Conservation (phyloP, 1,140 invertebrate genomes). For the Camponotus vicinus region DNA sequence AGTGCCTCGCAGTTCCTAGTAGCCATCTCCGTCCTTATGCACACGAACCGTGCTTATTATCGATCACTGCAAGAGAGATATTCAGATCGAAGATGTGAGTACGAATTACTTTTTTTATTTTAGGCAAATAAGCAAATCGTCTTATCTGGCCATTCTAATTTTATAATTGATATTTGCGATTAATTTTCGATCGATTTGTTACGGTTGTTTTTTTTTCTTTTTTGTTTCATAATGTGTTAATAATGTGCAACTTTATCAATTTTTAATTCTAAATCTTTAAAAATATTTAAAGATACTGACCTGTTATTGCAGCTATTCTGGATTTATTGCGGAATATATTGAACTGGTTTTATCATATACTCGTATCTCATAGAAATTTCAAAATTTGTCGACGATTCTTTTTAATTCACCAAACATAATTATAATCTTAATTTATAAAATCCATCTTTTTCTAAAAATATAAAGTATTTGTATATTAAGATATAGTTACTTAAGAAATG, state of each 20-base stretch:
- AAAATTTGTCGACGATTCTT: not conserved
- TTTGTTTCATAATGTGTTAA: not conserved
- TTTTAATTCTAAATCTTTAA: constrained; percentile 22
- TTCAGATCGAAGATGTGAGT: constrained; percentile 38
- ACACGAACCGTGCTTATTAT: constrained; percentile 60
- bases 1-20: constrained; percentile 79
- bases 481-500: not conserved
- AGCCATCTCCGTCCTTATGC: constrained; percentile 76
- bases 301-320: constrained; percentile 12
- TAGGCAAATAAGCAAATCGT: constrained; percentile 25
- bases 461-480: not conserved
- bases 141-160: constrained; percentile 33
- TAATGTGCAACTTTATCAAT: not conserved
- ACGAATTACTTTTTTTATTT: constrained; percentile 32
- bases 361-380: not conserved
- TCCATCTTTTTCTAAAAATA: not conserved
- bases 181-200: not conserved
- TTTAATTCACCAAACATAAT: not conserved
- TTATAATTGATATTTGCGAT: not conserved
- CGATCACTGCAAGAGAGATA: constrained; percentile 27
- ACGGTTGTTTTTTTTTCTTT: not conserved
- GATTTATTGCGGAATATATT: not conserved
- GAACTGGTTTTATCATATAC: not conserved
- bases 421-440: constrained; percentile 3
- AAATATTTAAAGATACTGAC: not conserved